phyloP scores from a whole-genome alignment of 53 echinoderm and acorn worm genomes.

The Actinopyga echinites region DNA sequence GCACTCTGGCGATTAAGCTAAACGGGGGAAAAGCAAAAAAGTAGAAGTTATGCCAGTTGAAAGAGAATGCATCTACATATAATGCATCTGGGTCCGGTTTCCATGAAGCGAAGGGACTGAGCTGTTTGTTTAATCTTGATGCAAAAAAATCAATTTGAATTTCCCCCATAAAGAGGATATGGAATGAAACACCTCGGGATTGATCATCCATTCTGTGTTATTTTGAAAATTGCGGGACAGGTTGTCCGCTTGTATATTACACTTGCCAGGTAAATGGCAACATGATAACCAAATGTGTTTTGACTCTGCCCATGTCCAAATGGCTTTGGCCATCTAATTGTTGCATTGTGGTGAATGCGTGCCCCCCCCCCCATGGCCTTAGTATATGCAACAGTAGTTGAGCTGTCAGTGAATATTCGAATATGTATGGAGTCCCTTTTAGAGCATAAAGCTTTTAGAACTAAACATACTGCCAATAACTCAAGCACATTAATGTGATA shows the following conservation, averaged over 20 bases:
- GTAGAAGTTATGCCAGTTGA: conserved; percentile 29
- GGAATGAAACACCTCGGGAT: conserved; percentile 29
- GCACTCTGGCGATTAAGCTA: not conserved
- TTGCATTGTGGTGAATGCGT: not conserved
- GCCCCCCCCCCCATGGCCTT: not conserved
- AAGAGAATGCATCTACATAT: conserved; percentile 43
- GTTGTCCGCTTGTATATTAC: conserved; percentile 43
- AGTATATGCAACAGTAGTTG: not conserved
- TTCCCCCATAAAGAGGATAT: conserved; percentile 1
- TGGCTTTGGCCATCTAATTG: conserved; percentile 30
- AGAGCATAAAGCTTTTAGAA: not conserved
- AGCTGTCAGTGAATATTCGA: not conserved
- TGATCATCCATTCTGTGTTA: conserved; percentile 63
- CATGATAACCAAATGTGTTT: conserved; percentile 59
- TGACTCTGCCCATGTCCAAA: conserved; percentile 60
- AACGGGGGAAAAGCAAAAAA: conserved; percentile 64
- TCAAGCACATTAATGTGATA: not conserved
- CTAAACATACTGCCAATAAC: not conserved
- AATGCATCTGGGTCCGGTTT: conserved; percentile 61
- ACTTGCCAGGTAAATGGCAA: conserved; percentile 56
- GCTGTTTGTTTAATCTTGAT: conserved; percentile 58
- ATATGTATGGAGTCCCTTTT: not conserved
- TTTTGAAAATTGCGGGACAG: conserved; percentile 44
- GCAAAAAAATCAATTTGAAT: conserved; percentile 20
- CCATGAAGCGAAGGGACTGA: conserved; percentile 53